Evolutionary conservation across 2,888 invertebrate species (phyloP).

Genomic region (Notodonta dromedarius): DNA sequence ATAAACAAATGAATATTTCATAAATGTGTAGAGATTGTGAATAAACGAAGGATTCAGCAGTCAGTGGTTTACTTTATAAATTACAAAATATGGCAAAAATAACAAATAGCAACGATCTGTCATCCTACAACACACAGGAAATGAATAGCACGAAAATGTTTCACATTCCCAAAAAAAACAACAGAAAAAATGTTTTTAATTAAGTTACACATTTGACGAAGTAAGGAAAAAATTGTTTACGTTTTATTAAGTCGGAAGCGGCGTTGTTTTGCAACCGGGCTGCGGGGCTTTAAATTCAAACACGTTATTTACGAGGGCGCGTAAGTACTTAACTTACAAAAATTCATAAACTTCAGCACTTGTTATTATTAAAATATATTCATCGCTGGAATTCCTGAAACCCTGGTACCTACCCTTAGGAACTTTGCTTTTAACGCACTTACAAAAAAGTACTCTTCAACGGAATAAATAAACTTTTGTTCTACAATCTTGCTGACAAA

Average conservation of each 20-base stretch:
- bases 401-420: constrained; percentile 13
- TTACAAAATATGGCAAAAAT: neutral
- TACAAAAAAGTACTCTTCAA: neutral
- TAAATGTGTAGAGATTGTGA: too few relatives aligned
- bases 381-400: constrained; percentile 32
- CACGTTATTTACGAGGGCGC: constrained; percentile 28
- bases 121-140: neutral
- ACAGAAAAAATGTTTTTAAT: constrained; percentile 5
- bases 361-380: constrained; percentile 40
- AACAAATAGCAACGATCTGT: neutral
- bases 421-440: constrained; percentile 3
- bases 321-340: constrained; percentile 36
- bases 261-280: constrained; percentile 34
- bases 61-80: too few relatives aligned
- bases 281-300: constrained; percentile 44
- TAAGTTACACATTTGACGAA: constrained; percentile 16
- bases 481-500: too few relatives aligned
- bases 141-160: neutral
- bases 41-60: too few relatives aligned
- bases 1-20: too few relatives aligned
- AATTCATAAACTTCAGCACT: constrained; percentile 38
- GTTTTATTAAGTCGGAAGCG: constrained; percentile 44
- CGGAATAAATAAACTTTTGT: constrained; percentile 2
- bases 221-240: constrained; percentile 41
- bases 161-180: neutral